Evolutionary conservation across 2,797 vertebrate genomes (phyloP).

Genomic region (Trichosurus vulpecula): DNA sequence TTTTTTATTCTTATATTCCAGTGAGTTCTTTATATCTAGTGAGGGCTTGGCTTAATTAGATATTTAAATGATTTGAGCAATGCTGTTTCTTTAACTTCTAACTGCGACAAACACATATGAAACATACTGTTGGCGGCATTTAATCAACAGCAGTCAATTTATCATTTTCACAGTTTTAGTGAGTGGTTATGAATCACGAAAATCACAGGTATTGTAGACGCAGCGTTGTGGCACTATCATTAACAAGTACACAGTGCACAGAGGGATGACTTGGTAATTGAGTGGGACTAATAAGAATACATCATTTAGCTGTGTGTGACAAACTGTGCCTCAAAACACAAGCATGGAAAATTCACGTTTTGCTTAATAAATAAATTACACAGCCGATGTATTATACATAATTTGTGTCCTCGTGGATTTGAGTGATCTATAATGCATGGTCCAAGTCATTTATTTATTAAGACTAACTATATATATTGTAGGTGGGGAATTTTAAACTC

Average conservation of each 20-base stretch:
- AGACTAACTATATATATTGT: constrained; percentile 91
- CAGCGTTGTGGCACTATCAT: constrained; percentile 86
- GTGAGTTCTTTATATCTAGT: constrained; percentile 65
- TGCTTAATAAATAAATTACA: constrained; percentile 99
- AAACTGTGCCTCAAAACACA: constrained; percentile 90
- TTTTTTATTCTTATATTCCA: constrained; percentile 61
- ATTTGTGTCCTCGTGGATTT: constrained; percentile 93
- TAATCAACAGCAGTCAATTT: constrained; percentile 89
- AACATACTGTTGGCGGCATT: constrained; percentile 87
- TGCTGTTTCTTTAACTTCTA: constrained; percentile 86
- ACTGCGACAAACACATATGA: constrained; percentile 82
- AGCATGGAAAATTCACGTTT: constrained; percentile 94
- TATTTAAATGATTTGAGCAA: constrained; percentile 86
- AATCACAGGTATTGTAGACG: constrained; percentile 88
- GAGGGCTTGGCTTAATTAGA: constrained; percentile 85
- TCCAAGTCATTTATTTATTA: constrained; percentile 97
- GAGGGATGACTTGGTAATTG: constrained; percentile 90
- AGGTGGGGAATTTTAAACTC: constrained; percentile 85
- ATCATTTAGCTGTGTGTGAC: constrained; percentile 90
- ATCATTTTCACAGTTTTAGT: constrained; percentile 90
- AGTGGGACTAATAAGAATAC: constrained; percentile 92
- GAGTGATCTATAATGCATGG: constrained; percentile 96
- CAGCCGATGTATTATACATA: constrained; percentile 95
- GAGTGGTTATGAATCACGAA: constrained; percentile 89
- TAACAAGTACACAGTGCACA: constrained; percentile 87